Base-by-base conservation (phyloP, 1,140 invertebrate species). In the Lerema accius region DNA sequence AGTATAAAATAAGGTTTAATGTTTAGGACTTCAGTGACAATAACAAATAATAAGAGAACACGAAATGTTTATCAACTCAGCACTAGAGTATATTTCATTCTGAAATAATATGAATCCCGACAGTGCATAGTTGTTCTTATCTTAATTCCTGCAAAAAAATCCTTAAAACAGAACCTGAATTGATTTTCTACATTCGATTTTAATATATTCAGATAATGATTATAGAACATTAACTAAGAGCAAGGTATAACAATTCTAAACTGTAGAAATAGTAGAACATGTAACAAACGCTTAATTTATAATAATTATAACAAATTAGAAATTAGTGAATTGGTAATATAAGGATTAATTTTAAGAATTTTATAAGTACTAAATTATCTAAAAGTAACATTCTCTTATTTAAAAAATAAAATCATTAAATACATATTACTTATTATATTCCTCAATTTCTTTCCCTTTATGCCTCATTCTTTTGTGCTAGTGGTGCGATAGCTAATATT, bases 171-270 rank as follows among this genome's bases (percentile, higher is more conserved):
- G 1, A 58, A 37, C 45, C 37, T 59, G 42, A 59, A 48, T 23
- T 42, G 14, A 46, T 43, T 46, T 46, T 10, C 43, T 45, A 28
- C 11, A 45, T 49, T 26, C 13, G 48, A 59, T 48, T n/a, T 35
- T 51, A 23, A 59, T 39, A 11, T 26, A 32, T 11, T 42, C 46
- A 48, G 48, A 50, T 48, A 19, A 43, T 61, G 26, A 23, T 64
- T 64, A 65, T 56, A 59, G 43, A 61, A 61, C 53, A 40, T 56
- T 42, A 66, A 66, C 64, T 62, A 61, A 66, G 53, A 50, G 39
- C 49, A 53, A 61, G 65, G 32, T 26, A 62, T 67, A 67, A 67
- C 65, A 67, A 62, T 67, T 62, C 59, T 67, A 67, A 67, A 62
- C 60, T 67, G 65, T 67, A 59, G 56, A 67, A 62, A 67, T 43